Conservation (phyloP, 2,888 invertebrate genomes). For the Prosopocoilus inquinatus region DNA sequence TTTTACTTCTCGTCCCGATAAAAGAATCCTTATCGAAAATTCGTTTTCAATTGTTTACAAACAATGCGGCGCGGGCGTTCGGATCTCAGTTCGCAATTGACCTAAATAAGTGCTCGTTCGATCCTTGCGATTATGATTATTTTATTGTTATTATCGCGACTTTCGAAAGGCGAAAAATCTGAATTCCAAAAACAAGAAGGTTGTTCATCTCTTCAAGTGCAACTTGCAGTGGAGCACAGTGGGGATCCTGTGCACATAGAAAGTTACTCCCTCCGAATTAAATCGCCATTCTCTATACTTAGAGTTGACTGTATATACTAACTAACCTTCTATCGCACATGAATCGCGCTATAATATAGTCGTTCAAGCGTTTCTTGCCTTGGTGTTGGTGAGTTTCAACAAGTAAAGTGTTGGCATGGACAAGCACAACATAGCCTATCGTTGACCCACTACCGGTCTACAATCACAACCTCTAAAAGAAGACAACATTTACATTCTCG, state of each 20-base stretch:
- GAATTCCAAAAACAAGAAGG: slow-evolving; percentile 11
- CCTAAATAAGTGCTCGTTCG: neutral
- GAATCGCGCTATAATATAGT: slow-evolving; percentile 34
- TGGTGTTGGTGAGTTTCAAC: slow-evolving; percentile 1
- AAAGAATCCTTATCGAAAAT: no score
- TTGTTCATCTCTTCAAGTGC: slow-evolving; percentile 26
- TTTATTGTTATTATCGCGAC: neutral
- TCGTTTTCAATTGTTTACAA: neutral
- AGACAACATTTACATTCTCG: slow-evolving; percentile 32
- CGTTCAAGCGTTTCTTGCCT: slow-evolving; percentile 23
- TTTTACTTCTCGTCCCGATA: no score
- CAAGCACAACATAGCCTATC: slow-evolving; percentile 38
- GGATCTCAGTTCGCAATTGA: neutral
- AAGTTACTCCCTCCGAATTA: slow-evolving; percentile 39
- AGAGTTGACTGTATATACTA: slow-evolving; percentile 25
- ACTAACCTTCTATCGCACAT: slow-evolving; percentile 40
- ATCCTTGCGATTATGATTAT: neutral
- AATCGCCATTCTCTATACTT: slow-evolving; percentile 31
- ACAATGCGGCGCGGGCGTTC: neutral
- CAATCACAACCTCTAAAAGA: slow-evolving; percentile 31
- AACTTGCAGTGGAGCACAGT: slow-evolving; percentile 23
- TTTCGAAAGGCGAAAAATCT: neutral
- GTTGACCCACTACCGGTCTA: slow-evolving; percentile 40
- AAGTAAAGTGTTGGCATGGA: slow-evolving; percentile 18
- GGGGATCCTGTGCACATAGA: slow-evolving; percentile 36